phyloP scores from a whole-genome alignment of 2,888 invertebrate genomes.

The Habroteleia sp. region DNA sequence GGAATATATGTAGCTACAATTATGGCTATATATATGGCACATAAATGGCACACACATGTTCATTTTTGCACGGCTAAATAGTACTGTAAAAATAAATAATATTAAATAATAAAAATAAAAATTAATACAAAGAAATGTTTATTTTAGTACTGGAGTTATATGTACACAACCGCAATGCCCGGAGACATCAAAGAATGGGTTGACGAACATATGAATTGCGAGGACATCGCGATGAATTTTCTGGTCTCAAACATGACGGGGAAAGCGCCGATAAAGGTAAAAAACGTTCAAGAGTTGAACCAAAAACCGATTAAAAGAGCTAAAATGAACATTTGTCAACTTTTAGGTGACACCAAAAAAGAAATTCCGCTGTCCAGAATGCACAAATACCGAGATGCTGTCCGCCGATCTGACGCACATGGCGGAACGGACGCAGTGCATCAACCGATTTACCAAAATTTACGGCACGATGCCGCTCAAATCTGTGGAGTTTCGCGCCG shows the following conservation, averaged over 20 bases:
- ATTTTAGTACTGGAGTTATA: conserved; percentile 91
- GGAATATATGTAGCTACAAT: no score
- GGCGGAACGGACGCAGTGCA: conserved; percentile 95
- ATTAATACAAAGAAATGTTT: not conserved
- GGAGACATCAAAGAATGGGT: conserved; percentile 95
- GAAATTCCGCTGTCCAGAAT: conserved; percentile 98
- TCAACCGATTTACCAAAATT: conserved; percentile 87
- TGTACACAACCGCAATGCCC: conserved; percentile 95
- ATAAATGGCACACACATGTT: no score
- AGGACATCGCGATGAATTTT: conserved; percentile 99
- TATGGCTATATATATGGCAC: no score
- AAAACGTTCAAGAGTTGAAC: no score
- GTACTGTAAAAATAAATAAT: no score
- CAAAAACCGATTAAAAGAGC: no score
- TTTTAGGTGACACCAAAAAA: conserved; percentile 93
- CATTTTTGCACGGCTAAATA: no score
- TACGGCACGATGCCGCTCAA: conserved; percentile 94
- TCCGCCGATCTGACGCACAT: conserved; percentile 96
- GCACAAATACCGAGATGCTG: conserved; percentile 95
- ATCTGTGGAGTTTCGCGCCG: conserved; percentile 95
- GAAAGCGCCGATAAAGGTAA: conserved; percentile 98
- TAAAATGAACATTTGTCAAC: no score
- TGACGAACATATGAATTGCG: conserved; percentile 99
- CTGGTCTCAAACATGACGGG: conserved; percentile 98
- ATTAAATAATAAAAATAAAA: no score